These are phyloP conservation scores for Lucifuga dentata DNA, from an alignment of 2,113 vertebrate species.

Conservation along the genomic window DNA sequence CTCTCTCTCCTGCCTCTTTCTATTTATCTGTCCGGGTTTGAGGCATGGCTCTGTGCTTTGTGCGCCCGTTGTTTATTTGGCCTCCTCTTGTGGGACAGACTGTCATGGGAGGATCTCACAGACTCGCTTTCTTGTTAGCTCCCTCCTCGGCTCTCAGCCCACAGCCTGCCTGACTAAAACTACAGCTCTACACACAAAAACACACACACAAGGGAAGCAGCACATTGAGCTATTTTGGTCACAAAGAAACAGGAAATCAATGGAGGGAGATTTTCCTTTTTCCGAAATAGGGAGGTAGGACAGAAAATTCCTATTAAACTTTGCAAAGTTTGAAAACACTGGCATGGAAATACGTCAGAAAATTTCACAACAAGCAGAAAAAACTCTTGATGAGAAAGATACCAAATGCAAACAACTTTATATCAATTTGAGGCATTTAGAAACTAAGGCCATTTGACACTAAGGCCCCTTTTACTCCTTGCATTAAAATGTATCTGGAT, in stretches of 20 bases:
- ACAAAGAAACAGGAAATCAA: slow-evolving; percentile 75
- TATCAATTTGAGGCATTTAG: too few relatives aligned
- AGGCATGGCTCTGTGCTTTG: slow-evolving; percentile 32
- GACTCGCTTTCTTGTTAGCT: slow-evolving; percentile 46
- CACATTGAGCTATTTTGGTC: slow-evolving; percentile 67
- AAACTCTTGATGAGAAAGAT: neutral
- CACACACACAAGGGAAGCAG: slow-evolving; percentile 50
- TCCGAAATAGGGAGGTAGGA: slow-evolving; percentile 18
- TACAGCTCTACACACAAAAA: slow-evolving; percentile 44
- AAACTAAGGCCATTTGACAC: too few relatives aligned
- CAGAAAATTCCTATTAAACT: slow-evolving; percentile 30
- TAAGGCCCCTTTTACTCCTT: too few relatives aligned
- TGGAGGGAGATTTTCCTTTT: slow-evolving; percentile 34
- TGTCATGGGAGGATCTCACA: slow-evolving; percentile 64
- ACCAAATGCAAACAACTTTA: too few relatives aligned
- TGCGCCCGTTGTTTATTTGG: slow-evolving; percentile 65
- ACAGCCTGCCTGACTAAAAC: slow-evolving; percentile 58
- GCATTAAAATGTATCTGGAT: too few relatives aligned
- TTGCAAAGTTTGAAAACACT: slow-evolving; percentile 13
- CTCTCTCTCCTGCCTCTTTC: slow-evolving; percentile 26
- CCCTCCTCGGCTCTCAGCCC: slow-evolving; percentile 39
- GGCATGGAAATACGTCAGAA: neutral
- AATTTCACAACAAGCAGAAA: slow-evolving; percentile 5
- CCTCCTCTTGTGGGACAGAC: slow-evolving; percentile 54
- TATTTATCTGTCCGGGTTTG: neutral